Evolutionary conservation across 2,888 invertebrate species (phyloP), one percentile per base, ranked within the genome.

Genomic region (Chaitophorus viminalis): DNA sequence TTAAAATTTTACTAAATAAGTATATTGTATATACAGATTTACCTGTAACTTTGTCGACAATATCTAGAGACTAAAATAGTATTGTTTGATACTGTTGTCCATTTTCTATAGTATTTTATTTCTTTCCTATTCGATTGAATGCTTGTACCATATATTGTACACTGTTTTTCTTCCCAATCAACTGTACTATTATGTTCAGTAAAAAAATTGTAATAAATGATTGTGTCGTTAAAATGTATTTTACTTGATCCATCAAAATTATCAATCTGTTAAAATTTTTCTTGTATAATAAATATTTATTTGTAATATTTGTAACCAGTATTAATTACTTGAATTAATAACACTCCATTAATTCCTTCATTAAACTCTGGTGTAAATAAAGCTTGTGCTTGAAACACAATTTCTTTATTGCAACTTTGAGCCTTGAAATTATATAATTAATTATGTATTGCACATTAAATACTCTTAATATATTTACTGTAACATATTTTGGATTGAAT

Each of bases 21-120:
- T 33, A 31, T 33, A 68, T n/a, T 72, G n/a, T 33, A 33, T 33
- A 8, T 17, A 39, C 14, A 14, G 31, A 65, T n/a, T 39, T 76
- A 68, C 76, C 4, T 52, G 31, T 25, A n/a, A 46, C 25, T 70
- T 21, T 86, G 52, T 74, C 5, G 25, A 81, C 86, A 81, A 25
- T 87, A 8, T 74, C 21, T 79, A 21, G 25, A 31, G 29, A 87
- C 46, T 25, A 29, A 72, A 31, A 87, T 29, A 4, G 72, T 79
- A n/a, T 87, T 87, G 36, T 87, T 87, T 25, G 70, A 87, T 39
- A 72, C 8, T 31, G 86, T 79, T 39, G 25, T 60, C 79, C 79
- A 87, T 29, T 54, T 78, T 29, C 54, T 70, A 78, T 54, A 79
- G 25, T 79, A 79, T 33, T 72, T 74, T 3, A 79, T 31, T 29